Base-by-base conservation (phyloP, 2,888 invertebrate genomes). In the Drosophila pseudotakahashii region DNA sequence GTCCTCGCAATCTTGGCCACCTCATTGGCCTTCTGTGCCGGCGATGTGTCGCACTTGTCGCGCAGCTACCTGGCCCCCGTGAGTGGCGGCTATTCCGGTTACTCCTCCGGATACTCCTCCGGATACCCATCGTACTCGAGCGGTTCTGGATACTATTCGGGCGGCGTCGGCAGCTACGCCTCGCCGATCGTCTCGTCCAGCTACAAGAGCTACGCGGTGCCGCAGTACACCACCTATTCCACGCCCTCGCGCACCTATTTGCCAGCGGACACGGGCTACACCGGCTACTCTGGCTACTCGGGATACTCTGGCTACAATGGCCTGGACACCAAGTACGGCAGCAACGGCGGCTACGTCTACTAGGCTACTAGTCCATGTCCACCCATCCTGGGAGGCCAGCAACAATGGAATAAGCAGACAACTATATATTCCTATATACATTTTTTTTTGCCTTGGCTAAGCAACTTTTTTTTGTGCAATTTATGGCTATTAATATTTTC, bases 321-420 rank as follows among this genome's bases (percentile, higher is more conserved):
- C 6, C 72, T 82, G 51, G 90, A 82, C 45, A 90, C 90, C 30
- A 80, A 89, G 51, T 90, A 90, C 55, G 89, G 72, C 34, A 64
- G 85, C 53, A 88, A 90, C 48, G 90, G 90, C 26, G 90, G 90
- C 30, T 90, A 90, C 57, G 37, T 89, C 60, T 90, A 90, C 53
- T 90, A 87, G 37, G 89, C 60, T 90, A 90, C 53, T 90, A 87
- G 58, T 37, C 13, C 16, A 16, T 7, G 16, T 36, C 6, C 16
- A 36, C 5, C 11, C 23, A 19, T 0, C 13, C 14, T 1, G 16
- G 34, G 16, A 13, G 19, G 4, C 39, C 30, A 61, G 61, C 47
- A 62, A n/a, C 62, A 47, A 61, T 48, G 62, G 62, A 62, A 32
- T 47, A 10, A 59, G 37, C 45, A 19, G 58, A 59, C 55, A 41